Percentiles rank a stretch among this genome's conserved stretches.
Conservation (phyloP, 2,113 vertebrate species). For the Edolisoma coerulescens region DNA sequence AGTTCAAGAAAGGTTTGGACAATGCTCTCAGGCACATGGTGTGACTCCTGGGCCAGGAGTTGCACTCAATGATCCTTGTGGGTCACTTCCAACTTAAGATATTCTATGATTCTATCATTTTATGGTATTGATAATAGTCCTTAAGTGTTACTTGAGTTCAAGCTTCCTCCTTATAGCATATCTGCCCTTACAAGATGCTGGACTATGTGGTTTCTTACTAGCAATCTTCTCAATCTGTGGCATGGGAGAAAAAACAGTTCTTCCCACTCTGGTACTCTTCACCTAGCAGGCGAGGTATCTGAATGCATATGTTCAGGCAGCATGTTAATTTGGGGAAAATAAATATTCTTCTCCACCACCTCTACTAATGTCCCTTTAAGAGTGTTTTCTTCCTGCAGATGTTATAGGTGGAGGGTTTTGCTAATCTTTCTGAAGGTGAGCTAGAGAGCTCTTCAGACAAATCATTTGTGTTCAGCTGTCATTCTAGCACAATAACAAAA, state of each 20-base stretch:
- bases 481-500: not conserved
- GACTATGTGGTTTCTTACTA: not conserved
- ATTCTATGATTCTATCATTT: not conserved
- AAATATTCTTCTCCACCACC: not conserved
- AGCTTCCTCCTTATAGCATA: not conserved
- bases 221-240: accelerated
- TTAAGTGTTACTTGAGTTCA: not conserved
- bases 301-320: not conserved
- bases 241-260: not conserved
- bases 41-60: not conserved
- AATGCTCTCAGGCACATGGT: not conserved
- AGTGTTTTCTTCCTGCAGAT: not conserved
- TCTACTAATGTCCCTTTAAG: not conserved
- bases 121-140: not conserved
- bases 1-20: accelerated
- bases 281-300: not conserved
- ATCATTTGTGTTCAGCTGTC: not conserved
- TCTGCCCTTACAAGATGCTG: not conserved
- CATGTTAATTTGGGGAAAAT: not conserved
- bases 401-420: not conserved
- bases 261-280: not conserved
- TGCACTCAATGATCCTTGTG: not conserved
- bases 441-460: not conserved
- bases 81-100: not conserved
- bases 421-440: not conserved